phyloP scores from a whole-genome alignment of 2,888 invertebrate genomes.

The Acanthosepion esculentum region DNA sequence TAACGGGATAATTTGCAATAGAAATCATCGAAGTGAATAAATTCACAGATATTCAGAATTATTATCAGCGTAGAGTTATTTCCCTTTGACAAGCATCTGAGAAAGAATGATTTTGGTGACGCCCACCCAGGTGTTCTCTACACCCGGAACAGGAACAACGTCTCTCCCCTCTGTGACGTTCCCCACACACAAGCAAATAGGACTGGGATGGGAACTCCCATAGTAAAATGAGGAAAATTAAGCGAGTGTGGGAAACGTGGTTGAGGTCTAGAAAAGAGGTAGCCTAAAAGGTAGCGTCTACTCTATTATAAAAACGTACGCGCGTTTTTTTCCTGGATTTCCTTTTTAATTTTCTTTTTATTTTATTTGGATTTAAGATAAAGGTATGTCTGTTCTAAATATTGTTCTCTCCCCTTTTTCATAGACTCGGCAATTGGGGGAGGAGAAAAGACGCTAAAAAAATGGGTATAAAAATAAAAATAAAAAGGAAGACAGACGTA shows the following conservation, averaged over 20 bases:
- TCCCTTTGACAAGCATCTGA: not conserved
- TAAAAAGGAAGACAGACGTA: not conserved
- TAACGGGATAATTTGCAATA: no score
- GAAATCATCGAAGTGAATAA: no score
- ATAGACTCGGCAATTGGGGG: not conserved
- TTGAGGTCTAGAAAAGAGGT: not conserved
- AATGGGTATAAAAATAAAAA: not conserved
- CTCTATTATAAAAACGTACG: not conserved
- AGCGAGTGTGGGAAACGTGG: not conserved
- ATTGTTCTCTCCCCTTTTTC: not conserved
- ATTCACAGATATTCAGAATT: not conserved
- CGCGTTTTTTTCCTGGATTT: not conserved
- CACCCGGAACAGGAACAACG: constrained; percentile 17
- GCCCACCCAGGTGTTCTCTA: constrained; percentile 33
- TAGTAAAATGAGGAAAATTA: not conserved
- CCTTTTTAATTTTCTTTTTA: not conserved
- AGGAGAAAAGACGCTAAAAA: not conserved
- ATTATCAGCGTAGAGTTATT: constrained; percentile 14
- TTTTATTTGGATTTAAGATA: not conserved
- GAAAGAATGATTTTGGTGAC: not conserved
- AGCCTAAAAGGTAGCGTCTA: not conserved
- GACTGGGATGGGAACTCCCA: constrained; percentile 1
- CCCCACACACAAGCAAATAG: not conserved
- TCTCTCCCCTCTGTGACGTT: not conserved
- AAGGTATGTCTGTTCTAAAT: not conserved